A percentile compares a stretch with the other conserved stretches of the same genome.
Conservation (phyloP, 2,113 vertebrate genomes). For the Nesogale talazaci region DNA sequence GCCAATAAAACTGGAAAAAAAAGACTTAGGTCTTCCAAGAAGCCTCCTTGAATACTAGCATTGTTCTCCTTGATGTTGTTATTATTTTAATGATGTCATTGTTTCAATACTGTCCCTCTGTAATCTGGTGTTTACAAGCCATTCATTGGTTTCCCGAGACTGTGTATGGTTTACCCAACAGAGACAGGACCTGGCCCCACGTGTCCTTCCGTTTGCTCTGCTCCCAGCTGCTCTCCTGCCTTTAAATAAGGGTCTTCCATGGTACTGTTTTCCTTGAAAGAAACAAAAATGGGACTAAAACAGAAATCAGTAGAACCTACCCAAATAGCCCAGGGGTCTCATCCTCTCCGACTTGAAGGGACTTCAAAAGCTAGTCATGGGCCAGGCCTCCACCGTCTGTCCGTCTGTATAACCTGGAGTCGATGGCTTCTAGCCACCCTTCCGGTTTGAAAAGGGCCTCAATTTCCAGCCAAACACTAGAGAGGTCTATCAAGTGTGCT, state of each 20-base stretch:
- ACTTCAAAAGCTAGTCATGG: background rate
- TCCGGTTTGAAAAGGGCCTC: too few relatives aligned
- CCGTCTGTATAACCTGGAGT: too few relatives aligned
- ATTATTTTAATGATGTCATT: constrained; percentile 38
- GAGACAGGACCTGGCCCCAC: background rate
- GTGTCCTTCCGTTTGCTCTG: background rate
- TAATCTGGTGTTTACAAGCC: constrained; percentile 1
- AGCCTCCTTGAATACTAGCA: constrained; percentile 1
- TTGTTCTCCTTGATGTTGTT: constrained; percentile 32
- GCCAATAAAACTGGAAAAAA: too few relatives aligned
- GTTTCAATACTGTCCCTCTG: background rate
- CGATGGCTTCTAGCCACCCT: too few relatives aligned
- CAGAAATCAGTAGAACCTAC: background rate
- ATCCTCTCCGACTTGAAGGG: background rate
- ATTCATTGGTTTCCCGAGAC: constrained; percentile 10
- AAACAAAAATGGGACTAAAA: background rate
- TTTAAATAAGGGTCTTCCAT: background rate
- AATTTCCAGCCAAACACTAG: too few relatives aligned
- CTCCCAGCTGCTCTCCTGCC: background rate
- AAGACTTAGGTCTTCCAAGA: background rate
- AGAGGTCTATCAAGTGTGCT: too few relatives aligned
- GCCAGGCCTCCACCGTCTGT: too few relatives aligned
- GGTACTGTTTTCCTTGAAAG: background rate
- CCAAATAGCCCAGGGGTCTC: background rate
- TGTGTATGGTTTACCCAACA: background rate